phyloP scores from a whole-genome alignment of 2,113 vertebrate genomes.

The Odontesthes bonariensis region DNA sequence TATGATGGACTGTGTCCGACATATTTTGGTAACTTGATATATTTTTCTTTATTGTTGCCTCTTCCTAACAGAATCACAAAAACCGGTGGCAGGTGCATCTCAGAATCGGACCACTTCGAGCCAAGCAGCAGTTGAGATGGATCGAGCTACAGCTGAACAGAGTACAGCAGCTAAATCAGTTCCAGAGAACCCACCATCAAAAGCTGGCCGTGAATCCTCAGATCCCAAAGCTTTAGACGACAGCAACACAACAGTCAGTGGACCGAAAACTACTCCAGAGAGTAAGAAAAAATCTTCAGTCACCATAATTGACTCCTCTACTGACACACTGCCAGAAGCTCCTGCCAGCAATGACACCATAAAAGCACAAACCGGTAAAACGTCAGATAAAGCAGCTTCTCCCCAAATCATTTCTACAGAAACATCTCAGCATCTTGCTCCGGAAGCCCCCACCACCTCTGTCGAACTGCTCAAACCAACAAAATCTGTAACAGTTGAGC shows the following conservation, averaged over 20 bases:
- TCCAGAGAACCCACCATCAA: neutral
- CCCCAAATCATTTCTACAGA: neutral
- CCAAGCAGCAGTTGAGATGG: fast-evolving
- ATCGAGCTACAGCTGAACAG: neutral
- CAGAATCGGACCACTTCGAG: neutral
- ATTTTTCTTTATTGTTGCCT: too few relatives aligned
- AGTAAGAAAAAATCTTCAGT: too few relatives aligned
- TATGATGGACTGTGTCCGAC: too few relatives aligned
- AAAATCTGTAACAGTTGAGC: neutral
- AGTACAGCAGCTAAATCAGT: fast-evolving
- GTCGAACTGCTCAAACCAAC: neutral
- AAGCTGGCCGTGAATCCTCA: too few relatives aligned
- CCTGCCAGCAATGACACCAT: neutral
- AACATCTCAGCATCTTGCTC: fast-evolving
- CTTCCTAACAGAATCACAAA: too few relatives aligned
- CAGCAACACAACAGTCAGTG: fast-evolving
- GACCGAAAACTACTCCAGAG: fast-evolving
- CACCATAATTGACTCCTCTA: neutral
- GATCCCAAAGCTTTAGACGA: neutral
- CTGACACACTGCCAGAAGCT: fast-evolving
- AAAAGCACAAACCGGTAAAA: neutral
- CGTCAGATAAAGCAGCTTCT: neutral
- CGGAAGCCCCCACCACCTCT: neutral
- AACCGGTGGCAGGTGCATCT: fast-evolving
- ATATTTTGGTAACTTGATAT: too few relatives aligned